Conservation (phyloP, 1,140 invertebrate species). For the Schmidtea mediterranea region DNA sequence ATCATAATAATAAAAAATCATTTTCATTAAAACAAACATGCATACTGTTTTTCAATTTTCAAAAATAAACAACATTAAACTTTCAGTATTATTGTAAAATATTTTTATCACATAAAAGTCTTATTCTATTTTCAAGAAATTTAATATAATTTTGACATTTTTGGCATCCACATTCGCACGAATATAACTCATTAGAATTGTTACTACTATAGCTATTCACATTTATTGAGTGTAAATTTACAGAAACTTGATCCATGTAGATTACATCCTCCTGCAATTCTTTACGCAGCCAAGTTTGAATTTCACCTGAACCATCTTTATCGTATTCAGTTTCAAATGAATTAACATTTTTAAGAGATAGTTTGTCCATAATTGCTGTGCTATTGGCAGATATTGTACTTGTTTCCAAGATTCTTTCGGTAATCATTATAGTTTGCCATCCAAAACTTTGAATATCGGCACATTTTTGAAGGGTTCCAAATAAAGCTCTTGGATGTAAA, state of each 20-base stretch:
- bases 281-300: background rate
- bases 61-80: too few species aligned
- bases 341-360: conserved; percentile 4
- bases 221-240: background rate
- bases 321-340: background rate
- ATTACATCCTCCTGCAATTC: background rate
- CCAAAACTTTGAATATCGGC: conserved; percentile 14
- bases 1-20: too few species aligned
- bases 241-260: background rate
- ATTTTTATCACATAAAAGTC: too few species aligned
- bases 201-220: background rate
- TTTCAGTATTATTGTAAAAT: too few species aligned
- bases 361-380: background rate
- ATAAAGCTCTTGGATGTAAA: conserved; percentile 19
- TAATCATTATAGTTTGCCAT: conserved; percentile 24
- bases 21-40: too few species aligned
- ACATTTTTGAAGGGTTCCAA: conserved; percentile 23
- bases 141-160: too few species aligned
- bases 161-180: too few species aligned
- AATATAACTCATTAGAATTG: background rate
- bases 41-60: too few species aligned
- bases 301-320: background rate
- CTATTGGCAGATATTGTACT: background rate
- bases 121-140: too few species aligned
- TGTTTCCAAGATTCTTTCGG: conserved; percentile 10